Conservation (phyloP, 1,140 invertebrate species). For the Trissolcus basalis region DNA sequence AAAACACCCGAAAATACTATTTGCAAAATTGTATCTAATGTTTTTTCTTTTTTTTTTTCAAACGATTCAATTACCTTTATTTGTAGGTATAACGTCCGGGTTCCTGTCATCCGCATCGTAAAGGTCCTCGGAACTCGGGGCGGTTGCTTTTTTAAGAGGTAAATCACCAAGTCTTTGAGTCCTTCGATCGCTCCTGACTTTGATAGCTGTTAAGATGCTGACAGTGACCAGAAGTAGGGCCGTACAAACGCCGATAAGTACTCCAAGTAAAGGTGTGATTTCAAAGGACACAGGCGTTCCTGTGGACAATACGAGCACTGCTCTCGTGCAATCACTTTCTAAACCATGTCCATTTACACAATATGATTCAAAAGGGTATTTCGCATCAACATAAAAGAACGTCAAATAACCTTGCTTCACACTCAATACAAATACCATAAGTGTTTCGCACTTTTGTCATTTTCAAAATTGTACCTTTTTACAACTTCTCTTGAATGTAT, state of each 20-base stretch:
- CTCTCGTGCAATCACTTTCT: constrained; percentile 67
- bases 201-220: constrained; percentile 82
- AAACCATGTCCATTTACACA: constrained; percentile 14
- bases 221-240: constrained; percentile 83
- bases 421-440: no score
- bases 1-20: no score
- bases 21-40: no score
- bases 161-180: constrained; percentile 80
- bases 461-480: no score
- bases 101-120: constrained; percentile 87
- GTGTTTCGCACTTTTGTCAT: no score
- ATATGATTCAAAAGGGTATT: no score
- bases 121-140: constrained; percentile 82
- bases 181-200: constrained; percentile 78
- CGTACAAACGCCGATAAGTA: constrained; percentile 83
- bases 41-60: neutral
- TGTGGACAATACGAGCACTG: constrained; percentile 75
- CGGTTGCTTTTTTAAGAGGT: constrained; percentile 81
- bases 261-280: constrained; percentile 84
- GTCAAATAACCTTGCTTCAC: neutral
- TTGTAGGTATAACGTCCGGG: constrained; percentile 89
- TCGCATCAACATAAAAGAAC: neutral
- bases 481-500: no score
- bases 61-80: constrained; percentile 81
- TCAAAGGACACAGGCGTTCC: constrained; percentile 80